Percentiles rank a stretch among this genome's conserved stretches.
Conservation (phyloP, 2,797 vertebrate species). For the Mionectes olivaceus region DNA sequence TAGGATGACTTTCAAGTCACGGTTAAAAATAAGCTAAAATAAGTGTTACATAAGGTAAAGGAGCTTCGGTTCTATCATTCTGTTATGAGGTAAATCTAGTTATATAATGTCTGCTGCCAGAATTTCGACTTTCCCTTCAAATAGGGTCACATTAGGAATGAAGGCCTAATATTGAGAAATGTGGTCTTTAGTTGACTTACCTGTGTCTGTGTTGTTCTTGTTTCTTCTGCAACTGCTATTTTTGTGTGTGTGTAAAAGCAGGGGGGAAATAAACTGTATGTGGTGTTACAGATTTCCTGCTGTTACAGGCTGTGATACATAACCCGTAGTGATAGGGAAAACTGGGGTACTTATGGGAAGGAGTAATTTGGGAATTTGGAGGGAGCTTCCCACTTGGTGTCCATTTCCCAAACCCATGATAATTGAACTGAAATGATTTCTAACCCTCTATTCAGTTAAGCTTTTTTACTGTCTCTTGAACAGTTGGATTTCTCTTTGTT, state of each 20-base stretch:
- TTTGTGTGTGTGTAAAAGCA: background rate
- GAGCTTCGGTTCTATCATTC: background rate
- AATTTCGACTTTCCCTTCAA: background rate
- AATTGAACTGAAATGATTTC: background rate
- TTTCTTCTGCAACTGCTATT: background rate
- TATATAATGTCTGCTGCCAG: background rate
- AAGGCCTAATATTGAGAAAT: background rate
- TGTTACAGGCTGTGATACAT: background rate
- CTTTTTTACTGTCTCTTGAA: background rate
- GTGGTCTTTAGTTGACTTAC: background rate
- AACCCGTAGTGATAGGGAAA: background rate
- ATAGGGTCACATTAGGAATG: background rate
- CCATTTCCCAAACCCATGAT: background rate
- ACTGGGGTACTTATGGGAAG: background rate
- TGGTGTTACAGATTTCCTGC: background rate
- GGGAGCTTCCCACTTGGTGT: background rate
- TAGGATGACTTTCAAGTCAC: conserved; percentile 9
- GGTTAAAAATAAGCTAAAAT: background rate
- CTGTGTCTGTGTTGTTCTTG: background rate
- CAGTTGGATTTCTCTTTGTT: background rate
- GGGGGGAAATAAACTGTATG: background rate
- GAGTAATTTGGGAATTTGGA: background rate
- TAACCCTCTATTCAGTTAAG: background rate
- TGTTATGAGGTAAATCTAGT: background rate
- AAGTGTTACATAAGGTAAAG: background rate